Percentiles rank a stretch among this genome's conserved stretches.
These are phyloP conservation scores for Noctua janthe DNA, from an alignment of 2,888 invertebrate genomes.

Conservation along the genomic window DNA sequence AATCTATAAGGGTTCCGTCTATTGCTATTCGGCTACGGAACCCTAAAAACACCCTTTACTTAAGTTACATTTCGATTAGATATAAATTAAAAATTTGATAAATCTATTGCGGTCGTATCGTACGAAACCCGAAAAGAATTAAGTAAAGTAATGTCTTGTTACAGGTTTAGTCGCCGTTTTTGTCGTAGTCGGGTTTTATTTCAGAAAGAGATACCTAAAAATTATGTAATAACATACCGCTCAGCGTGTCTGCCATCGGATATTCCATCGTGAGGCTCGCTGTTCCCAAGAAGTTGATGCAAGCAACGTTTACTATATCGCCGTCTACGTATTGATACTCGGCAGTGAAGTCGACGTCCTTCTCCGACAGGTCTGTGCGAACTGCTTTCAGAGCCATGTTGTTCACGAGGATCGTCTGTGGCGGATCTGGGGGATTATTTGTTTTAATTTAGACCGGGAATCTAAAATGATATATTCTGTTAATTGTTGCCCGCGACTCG, in stretches of 20 bases:
- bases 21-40: no score
- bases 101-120: no score
- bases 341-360: slow-evolving; percentile 9
- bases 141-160: no score
- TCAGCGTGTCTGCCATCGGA: background rate
- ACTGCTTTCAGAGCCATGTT: slow-evolving; percentile 12
- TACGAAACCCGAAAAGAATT: no score
- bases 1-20: no score
- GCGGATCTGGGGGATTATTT: background rate
- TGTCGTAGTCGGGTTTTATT: background rate
- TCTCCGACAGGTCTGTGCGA: slow-evolving; percentile 17
- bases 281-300: background rate
- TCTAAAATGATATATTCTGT: background rate
- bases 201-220: background rate
- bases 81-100: no score
- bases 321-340: slow-evolving; percentile 19
- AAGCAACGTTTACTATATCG: slow-evolving; percentile 13
- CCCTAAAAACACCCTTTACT: no score
- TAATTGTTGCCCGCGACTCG: background rate
- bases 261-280: slow-evolving; percentile 6
- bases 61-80: no score
- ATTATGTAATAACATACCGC: slow-evolving; percentile 3
- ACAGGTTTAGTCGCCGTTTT: no score
- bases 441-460: no score
- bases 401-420: slow-evolving; percentile 46